Evolutionary conservation across 2,888 invertebrate species (phyloP).

Genomic region (Spialia ferax): DNA sequence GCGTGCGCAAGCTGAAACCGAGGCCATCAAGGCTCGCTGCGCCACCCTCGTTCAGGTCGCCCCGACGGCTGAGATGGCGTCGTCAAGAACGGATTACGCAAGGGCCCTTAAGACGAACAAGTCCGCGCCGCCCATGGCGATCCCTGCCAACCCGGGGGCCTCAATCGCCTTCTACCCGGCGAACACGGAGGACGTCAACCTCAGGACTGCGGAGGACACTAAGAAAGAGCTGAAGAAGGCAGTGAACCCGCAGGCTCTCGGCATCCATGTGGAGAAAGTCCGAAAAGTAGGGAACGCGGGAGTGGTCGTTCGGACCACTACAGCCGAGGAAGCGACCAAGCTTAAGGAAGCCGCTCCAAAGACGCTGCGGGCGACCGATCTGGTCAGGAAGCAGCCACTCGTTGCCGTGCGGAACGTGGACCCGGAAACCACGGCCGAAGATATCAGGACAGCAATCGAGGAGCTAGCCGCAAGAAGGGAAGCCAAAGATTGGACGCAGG

Average conservation of each 20-base stretch:
- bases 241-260: not conserved
- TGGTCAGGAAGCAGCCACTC: not conserved
- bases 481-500: not conserved
- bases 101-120: too few relatives aligned
- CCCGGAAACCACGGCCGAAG: not conserved
- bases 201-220: too few relatives aligned
- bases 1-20: not conserved
- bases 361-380: not conserved
- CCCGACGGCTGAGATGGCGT: too few relatives aligned
- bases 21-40: not conserved
- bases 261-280: not conserved
- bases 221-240: too few relatives aligned
- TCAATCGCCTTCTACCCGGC: too few relatives aligned
- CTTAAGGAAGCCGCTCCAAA: not conserved
- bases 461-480: not conserved
- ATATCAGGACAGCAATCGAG: not conserved
- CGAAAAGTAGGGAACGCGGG: constrained; percentile 20
- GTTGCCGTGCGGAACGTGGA: not conserved
- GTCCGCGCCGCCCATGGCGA: too few relatives aligned
- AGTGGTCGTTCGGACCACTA: constrained; percentile 6
- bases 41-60: too few relatives aligned
- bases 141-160: too few relatives aligned
- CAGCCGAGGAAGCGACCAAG: not conserved
- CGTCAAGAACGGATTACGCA: too few relatives aligned
- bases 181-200: too few relatives aligned